These are phyloP conservation scores for Rostratula benghalensis DNA, from an alignment of 2,113 vertebrate species.

Conservation along the genomic window DNA sequence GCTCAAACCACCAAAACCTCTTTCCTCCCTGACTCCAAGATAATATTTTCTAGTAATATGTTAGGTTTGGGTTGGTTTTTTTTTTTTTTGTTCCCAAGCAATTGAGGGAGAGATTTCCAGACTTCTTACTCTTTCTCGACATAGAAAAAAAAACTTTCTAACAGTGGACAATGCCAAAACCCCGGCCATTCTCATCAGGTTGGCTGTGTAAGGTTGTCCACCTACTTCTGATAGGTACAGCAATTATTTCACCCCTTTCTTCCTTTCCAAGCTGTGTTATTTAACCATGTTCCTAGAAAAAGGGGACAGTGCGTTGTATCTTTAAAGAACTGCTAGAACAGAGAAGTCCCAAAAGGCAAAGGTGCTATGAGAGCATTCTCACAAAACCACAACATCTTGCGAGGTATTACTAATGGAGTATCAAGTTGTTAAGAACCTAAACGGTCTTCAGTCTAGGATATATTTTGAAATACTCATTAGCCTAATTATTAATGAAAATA, in stretches of 20 bases:
- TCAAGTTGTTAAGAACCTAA: background rate
- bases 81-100: background rate
- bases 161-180: background rate
- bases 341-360: background rate
- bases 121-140: background rate
- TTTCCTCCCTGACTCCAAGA: background rate
- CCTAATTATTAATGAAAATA: background rate
- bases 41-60: background rate
- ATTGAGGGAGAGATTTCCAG: background rate
- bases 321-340: background rate
- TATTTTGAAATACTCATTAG: background rate
- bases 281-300: background rate
- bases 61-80: background rate
- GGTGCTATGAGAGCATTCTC: background rate
- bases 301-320: background rate
- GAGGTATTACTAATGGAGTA: background rate
- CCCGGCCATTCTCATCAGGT: background rate
- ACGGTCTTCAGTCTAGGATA: background rate
- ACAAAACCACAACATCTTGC: background rate
- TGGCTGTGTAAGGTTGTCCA: background rate
- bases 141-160: background rate
- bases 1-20: conserved; percentile 24
- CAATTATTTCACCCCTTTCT: background rate
- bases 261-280: background rate
- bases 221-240: background rate